These are phyloP conservation scores for Tenthredo livida DNA, from an alignment of 2,888 invertebrate species.

Conservation along the genomic window DNA sequence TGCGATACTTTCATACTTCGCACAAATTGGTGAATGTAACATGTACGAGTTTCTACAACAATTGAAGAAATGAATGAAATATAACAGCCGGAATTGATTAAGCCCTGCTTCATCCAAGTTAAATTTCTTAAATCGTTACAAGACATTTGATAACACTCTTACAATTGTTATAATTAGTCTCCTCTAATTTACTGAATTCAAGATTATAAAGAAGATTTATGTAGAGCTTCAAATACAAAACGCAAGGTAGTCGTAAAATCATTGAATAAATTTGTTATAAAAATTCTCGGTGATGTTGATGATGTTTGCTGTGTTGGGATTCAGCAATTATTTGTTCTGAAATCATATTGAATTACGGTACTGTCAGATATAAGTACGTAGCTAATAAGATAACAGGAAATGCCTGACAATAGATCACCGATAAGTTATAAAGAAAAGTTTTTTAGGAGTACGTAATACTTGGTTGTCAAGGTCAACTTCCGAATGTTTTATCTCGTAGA, in stretches of 20 bases:
- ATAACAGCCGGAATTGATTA: neutral
- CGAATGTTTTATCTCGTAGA: neutral
- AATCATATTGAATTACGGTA: neutral
- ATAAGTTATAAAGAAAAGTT: neutral
- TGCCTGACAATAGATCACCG: neutral
- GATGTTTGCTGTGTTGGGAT: neutral
- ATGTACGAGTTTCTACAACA: neutral
- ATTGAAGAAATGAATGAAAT: neutral
- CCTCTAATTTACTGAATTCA: neutral
- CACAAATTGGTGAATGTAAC: too few relatives aligned
- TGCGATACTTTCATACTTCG: neutral
- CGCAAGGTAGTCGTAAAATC: neutral
- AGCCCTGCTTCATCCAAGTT: neutral
- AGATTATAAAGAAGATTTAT: neutral
- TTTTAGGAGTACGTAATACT: neutral
- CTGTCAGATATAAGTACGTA: neutral
- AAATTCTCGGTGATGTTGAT: neutral
- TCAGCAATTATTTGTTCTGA: conserved; percentile 3
- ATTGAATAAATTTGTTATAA: neutral
- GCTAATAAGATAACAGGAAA: neutral
- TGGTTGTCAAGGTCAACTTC: neutral
- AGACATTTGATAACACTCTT: neutral
- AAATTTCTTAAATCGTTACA: neutral
- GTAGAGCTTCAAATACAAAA: neutral
- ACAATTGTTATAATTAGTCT: neutral